Percentiles rank a stretch among this genome's conserved stretches.
Conservation (phyloP, 1,140 invertebrate genomes). For the Magallana angulata region DNA sequence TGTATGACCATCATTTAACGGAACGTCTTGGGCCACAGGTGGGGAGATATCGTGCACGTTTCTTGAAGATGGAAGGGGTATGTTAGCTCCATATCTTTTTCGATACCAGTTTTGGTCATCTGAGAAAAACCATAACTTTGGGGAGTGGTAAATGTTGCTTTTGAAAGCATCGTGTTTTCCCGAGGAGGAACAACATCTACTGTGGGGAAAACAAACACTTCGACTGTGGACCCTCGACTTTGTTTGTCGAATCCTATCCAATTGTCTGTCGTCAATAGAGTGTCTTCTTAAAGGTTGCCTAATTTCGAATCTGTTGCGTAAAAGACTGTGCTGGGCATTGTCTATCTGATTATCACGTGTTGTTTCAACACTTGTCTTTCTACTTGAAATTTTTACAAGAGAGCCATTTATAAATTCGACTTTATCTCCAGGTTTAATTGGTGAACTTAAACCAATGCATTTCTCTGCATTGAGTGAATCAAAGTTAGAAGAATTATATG, state of each 20-base stretch:
- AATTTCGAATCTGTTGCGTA: background rate
- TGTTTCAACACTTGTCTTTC: background rate
- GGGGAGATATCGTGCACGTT: background rate
- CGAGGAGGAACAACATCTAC: too few relatives aligned
- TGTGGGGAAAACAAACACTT: too few relatives aligned
- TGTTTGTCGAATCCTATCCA: background rate
- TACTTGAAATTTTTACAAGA: background rate
- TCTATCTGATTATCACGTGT: too few relatives aligned
- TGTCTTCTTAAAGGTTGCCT: background rate
- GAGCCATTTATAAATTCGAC: background rate
- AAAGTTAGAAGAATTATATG: background rate
- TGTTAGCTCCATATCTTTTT: background rate
- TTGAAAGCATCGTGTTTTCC: background rate
- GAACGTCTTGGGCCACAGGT: too few relatives aligned
- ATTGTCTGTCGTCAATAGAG: background rate
- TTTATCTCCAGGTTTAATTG: slow-evolving; percentile 12
- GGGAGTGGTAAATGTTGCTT: background rate
- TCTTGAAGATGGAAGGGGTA: background rate
- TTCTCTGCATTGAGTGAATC: background rate
- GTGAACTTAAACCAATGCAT: background rate
- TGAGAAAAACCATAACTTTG: background rate
- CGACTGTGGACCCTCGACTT: background rate
- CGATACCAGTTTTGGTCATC: background rate
- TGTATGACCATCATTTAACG: background rate
- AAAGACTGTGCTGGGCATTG: background rate